Evolutionary conservation across 2,797 vertebrate genomes (phyloP).

Genomic region (Neostethus bicornis): DNA sequence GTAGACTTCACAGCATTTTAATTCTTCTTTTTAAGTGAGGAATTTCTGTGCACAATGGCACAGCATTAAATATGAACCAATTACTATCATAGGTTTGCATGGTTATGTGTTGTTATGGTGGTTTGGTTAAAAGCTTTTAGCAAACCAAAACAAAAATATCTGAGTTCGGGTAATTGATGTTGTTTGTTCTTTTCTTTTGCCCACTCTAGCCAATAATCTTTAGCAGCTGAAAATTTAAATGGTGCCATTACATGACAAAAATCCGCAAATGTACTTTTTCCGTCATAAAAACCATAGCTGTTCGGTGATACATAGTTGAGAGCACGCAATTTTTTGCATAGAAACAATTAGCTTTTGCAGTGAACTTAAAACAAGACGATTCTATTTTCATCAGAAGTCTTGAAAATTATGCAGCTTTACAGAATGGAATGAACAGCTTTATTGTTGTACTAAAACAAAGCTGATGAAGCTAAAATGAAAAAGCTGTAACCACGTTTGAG

Average conservation of each 20-base stretch:
- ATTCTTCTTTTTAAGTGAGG: conserved; percentile 14
- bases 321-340: conserved; percentile 8
- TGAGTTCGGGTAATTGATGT: conserved; percentile 4
- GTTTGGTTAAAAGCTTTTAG: conserved; percentile 11
- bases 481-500: neutral
- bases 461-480: conserved; percentile 7
- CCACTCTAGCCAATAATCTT: conserved; percentile 15
- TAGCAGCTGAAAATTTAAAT: neutral
- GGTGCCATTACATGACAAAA: neutral
- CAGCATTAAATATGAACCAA: conserved; percentile 6
- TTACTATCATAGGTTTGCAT: conserved; percentile 3
- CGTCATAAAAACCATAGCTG: conserved; percentile 3
- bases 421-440: conserved; percentile 11
- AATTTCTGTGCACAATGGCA: conserved; percentile 8
- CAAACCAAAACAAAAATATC: conserved; percentile 8
- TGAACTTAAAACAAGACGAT: conserved; percentile 7
- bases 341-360: neutral
- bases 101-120: conserved; percentile 22
- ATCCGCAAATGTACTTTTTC: conserved; percentile 13
- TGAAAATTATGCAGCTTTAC: conserved; percentile 1
- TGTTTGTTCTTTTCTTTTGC: conserved; percentile 9
- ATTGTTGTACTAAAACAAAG: conserved; percentile 14
- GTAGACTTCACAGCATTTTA: conserved; percentile 29
- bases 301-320: conserved; percentile 2
- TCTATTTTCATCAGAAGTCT: conserved; percentile 9